A percentile compares a stretch with the other conserved stretches of the same genome.
Evolutionary conservation across 2,797 vertebrate species (phyloP).

Genomic region (Staurois parvus): DNA sequence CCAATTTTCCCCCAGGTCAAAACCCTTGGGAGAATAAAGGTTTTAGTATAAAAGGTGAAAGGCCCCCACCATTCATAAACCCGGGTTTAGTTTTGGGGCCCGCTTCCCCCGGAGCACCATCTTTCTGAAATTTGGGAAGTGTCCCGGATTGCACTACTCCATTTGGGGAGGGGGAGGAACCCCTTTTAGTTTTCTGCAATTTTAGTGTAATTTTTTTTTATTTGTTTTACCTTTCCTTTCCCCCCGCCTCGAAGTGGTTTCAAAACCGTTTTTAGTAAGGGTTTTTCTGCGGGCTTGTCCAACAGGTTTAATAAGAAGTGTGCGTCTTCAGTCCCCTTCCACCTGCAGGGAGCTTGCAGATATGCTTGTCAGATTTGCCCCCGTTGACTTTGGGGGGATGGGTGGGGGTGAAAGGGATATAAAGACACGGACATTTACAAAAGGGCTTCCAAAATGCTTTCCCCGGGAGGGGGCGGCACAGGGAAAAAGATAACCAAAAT

Average conservation of each 20-base stretch:
- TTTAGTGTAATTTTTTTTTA: not conserved
- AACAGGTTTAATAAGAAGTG: slow-evolving; percentile 56
- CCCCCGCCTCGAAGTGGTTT: slow-evolving; percentile 25
- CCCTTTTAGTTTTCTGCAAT: not conserved
- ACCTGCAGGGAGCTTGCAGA: slow-evolving; percentile 45
- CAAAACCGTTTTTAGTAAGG: slow-evolving; percentile 32
- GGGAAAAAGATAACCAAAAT: no score
- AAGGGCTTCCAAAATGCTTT: not conserved
- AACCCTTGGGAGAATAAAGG: not conserved
- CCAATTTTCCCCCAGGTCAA: slow-evolving; percentile 15
- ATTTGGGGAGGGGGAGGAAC: not conserved
- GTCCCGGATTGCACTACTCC: slow-evolving; percentile 65
- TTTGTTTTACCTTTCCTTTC: slow-evolving; percentile 32
- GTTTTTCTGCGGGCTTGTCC: slow-evolving; percentile 46
- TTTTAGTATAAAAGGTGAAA: not conserved
- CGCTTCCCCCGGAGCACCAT: slow-evolving; percentile 9
- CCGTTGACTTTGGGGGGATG: slow-evolving; percentile 10
- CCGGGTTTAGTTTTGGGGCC: not conserved
- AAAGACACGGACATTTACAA: not conserved
- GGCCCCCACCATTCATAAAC: slow-evolving; percentile 2
- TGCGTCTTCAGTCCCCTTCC: slow-evolving; percentile 50
- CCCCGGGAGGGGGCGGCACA: not conserved
- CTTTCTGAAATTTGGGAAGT: slow-evolving; percentile 29
- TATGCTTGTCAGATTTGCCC: slow-evolving; percentile 22
- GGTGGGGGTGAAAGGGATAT: slow-evolving; percentile 9